Percentiles rank a stretch among this genome's conserved stretches.
phyloP scores from a whole-genome alignment of 2,797 vertebrate genomes.

The Xiphophorus birchmanni region DNA sequence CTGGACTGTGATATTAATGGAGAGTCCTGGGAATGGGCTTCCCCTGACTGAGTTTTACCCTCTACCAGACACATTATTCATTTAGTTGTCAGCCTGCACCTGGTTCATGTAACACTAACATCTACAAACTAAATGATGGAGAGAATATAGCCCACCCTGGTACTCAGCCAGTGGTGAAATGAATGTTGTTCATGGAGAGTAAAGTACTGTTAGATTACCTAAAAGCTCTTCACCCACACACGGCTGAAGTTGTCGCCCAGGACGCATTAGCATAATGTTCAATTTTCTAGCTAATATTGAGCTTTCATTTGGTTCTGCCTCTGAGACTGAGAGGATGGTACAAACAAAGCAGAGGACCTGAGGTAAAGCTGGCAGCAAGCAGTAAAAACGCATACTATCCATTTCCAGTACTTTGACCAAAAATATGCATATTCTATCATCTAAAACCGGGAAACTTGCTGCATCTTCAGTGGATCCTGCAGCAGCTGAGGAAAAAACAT shows the following conservation, averaged over 20 bases:
- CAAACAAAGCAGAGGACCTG: slow-evolving; percentile 25
- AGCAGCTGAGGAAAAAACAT: slow-evolving; percentile 21
- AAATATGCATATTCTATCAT: slow-evolving; percentile 20
- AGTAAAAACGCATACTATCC: slow-evolving; percentile 13
- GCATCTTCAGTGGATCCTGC: slow-evolving; percentile 20
- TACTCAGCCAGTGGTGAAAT: slow-evolving; percentile 58
- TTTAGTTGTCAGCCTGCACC: slow-evolving; percentile 79
- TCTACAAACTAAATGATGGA: slow-evolving; percentile 78
- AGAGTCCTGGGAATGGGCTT: slow-evolving; percentile 78
- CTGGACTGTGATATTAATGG: slow-evolving; percentile 83
- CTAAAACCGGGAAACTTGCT: background rate
- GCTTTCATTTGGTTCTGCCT: slow-evolving; percentile 51
- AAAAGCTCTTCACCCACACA: slow-evolving; percentile 45
- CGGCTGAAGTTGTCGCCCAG: slow-evolving; percentile 47
- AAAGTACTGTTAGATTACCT: slow-evolving; percentile 57
- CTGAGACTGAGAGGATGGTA: slow-evolving; percentile 22
- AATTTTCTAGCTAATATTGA: slow-evolving; percentile 56
- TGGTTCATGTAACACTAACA: slow-evolving; percentile 75
- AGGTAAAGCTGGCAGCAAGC: slow-evolving; percentile 9
- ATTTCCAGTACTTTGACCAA: slow-evolving; percentile 16
- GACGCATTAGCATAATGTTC: slow-evolving; percentile 66
- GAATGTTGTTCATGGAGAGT: slow-evolving; percentile 57
- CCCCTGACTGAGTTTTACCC: slow-evolving; percentile 75
- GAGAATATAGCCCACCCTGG: slow-evolving; percentile 66
- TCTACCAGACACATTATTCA: slow-evolving; percentile 81